These are phyloP conservation scores for Tautogolabrus adspersus DNA, from an alignment of 2,113 vertebrate genomes.

Conservation along the genomic window DNA sequence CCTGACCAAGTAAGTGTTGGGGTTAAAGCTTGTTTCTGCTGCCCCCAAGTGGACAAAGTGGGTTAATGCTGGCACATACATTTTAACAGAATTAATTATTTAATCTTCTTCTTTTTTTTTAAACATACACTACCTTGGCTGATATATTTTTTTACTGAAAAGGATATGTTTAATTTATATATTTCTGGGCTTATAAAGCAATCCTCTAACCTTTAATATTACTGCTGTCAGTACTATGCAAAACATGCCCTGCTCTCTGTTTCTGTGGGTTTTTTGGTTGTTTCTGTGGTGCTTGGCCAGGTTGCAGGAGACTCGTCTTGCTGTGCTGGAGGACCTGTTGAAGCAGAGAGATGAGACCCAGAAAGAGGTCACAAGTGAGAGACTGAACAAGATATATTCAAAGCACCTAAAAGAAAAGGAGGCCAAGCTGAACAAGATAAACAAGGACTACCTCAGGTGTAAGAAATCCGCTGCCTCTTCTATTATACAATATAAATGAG, in stretches of 20 bases:
- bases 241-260: background rate
- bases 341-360: conserved; percentile 78
- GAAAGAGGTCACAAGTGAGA: conserved; percentile 70
- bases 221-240: background rate
- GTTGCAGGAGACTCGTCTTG: conserved; percentile 86
- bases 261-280: background rate
- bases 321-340: conserved; percentile 85
- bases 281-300: conserved; percentile 71
- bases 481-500: background rate
- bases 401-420: conserved; percentile 83
- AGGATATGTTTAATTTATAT: too few relatives aligned
- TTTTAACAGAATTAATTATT: too few relatives aligned
- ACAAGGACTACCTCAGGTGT: conserved; percentile 74
- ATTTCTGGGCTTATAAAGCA: too few relatives aligned
- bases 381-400: conserved; percentile 81
- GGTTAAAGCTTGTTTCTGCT: background rate
- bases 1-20: background rate
- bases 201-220: background rate
- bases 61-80: background rate
- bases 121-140: too few relatives aligned
- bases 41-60: conserved; percentile 9
- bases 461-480: conserved; percentile 16
- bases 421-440: conserved; percentile 81
- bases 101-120: too few relatives aligned
- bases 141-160: too few relatives aligned